These are phyloP conservation scores for Colletes latitarsis DNA, from an alignment of 1,140 invertebrate genomes.

Conservation along the genomic window DNA sequence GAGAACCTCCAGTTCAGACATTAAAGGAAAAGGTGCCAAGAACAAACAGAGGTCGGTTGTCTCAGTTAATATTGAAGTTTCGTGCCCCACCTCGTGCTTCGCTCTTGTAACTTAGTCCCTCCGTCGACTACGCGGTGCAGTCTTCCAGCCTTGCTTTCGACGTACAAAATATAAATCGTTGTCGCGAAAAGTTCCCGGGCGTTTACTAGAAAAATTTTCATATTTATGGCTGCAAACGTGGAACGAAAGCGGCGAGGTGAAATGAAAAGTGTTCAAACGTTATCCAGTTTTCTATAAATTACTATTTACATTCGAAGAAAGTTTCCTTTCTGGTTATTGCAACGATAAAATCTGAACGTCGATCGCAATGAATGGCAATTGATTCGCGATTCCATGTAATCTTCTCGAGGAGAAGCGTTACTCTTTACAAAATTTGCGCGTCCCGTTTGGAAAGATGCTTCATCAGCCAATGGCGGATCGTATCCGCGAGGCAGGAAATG, in stretches of 20 bases:
- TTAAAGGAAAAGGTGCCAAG: conserved; percentile 60
- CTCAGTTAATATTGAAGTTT: conserved; percentile 76
- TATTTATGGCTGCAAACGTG: neutral
- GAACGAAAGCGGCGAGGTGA: too few species aligned
- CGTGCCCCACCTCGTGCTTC: conserved; percentile 49
- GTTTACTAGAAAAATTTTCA: neutral
- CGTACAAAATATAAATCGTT: neutral
- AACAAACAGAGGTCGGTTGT: conserved; percentile 64
- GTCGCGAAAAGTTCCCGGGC: neutral
- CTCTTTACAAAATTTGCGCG: neutral
- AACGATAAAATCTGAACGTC: neutral
- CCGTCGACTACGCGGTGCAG: neutral
- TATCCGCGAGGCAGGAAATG: conserved; percentile 3
- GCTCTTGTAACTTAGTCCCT: conserved; percentile 44
- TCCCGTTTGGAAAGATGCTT: neutral
- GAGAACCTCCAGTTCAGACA: conserved; percentile 20
- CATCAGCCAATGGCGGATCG: neutral
- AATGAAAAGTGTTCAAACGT: too few species aligned
- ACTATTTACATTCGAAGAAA: too few species aligned
- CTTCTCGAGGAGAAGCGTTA: neutral
- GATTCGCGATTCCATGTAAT: neutral
- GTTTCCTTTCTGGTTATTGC: too few species aligned
- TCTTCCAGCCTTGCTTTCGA: neutral
- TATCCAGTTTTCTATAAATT: too few species aligned
- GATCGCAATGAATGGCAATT: neutral